These are phyloP conservation scores for Grallaria varia DNA, from an alignment of 2,113 vertebrate genomes.

Conservation along the genomic window DNA sequence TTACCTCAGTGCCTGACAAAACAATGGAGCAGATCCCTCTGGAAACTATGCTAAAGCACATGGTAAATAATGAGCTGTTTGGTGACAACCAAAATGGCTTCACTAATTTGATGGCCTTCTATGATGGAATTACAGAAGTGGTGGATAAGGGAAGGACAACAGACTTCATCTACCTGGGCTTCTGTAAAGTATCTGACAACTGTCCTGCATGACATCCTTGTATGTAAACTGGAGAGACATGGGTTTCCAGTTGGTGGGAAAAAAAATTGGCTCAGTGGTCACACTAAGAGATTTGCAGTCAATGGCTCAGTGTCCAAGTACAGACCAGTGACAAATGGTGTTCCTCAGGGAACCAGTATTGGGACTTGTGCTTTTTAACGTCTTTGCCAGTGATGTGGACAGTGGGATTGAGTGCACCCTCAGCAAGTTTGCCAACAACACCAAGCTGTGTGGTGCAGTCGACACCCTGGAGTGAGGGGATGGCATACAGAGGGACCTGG, in stretches of 20 bases:
- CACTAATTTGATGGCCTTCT: background rate
- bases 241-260: background rate
- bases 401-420: background rate
- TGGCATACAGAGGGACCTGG: background rate
- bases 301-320: background rate
- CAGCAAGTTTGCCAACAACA: background rate
- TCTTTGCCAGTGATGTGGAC: too few relatives aligned
- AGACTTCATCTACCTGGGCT: background rate
- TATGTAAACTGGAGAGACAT: background rate
- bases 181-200: background rate
- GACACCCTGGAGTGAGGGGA: too few relatives aligned
- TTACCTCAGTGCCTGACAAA: background rate
- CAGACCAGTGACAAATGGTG: background rate
- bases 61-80: background rate
- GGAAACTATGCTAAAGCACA: background rate
- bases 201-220: background rate
- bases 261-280: background rate
- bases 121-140: background rate
- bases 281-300: background rate
- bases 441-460: background rate
- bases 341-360: background rate
- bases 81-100: background rate
- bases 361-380: background rate
- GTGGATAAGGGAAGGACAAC: background rate
- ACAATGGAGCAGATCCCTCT: background rate